Evolutionary conservation across 2,888 invertebrate genomes (phyloP).

Genomic region (Lithophane semibrunnea): DNA sequence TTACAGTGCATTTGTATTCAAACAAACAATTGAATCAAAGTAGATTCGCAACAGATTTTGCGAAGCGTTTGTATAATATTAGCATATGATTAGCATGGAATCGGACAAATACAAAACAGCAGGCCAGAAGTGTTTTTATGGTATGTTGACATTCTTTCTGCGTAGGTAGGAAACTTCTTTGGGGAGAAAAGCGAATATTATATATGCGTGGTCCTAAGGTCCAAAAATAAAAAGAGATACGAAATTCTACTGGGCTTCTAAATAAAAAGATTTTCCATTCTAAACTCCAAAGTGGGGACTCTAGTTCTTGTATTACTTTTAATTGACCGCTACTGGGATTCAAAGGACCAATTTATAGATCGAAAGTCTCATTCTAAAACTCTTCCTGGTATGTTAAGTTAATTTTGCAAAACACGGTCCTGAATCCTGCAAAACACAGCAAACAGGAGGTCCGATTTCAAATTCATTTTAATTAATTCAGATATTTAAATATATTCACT

Average conservation of each 20-base stretch:
- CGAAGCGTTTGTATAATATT: conserved; percentile 25
- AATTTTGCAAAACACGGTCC: conserved; percentile 30
- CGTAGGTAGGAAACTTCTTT: conserved; percentile 10
- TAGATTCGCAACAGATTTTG: conserved; percentile 22
- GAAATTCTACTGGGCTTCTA: not conserved
- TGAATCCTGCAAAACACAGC: conserved; percentile 16
- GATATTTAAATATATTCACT: conserved; percentile 55
- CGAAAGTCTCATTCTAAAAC: conserved; percentile 2
- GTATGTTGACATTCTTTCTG: conserved; percentile 11
- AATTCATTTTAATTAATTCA: conserved; percentile 46
- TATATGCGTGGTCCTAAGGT: not conserved
- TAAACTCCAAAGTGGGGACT: not conserved
- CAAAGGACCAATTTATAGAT: conserved; percentile 18
- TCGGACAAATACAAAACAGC: conserved; percentile 2
- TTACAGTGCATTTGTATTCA: conserved; percentile 33
- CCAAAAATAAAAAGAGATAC: conserved; percentile 14
- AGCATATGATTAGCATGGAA: conserved; percentile 31
- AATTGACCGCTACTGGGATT: not conserved
- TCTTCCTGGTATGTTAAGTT: conserved; percentile 21
- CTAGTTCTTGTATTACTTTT: not conserved
- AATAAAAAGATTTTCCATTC: not conserved
- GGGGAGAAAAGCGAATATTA: conserved; percentile 26
- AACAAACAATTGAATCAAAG: conserved; percentile 50
- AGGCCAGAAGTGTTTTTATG: not conserved
- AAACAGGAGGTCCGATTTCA: not conserved